These are phyloP conservation scores for Tilapia sparmanii DNA, from an alignment of 2,113 vertebrate species.

Conservation along the genomic window DNA sequence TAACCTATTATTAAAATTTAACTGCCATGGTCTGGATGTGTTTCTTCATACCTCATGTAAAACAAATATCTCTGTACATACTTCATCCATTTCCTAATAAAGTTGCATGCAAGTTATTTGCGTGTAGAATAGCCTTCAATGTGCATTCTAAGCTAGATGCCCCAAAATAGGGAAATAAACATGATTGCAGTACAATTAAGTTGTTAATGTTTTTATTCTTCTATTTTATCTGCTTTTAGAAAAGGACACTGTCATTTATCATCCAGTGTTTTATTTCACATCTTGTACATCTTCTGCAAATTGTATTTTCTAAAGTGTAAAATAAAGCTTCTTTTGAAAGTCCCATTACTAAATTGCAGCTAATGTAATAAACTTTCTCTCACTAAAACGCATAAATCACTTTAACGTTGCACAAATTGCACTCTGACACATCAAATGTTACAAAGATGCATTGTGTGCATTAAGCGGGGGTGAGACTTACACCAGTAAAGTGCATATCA, in stretches of 20 bases:
- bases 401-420: background rate
- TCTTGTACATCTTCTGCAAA: constrained; percentile 5
- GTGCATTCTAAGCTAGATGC: constrained; percentile 19
- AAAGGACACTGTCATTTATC: background rate
- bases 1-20: background rate
- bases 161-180: constrained; percentile 32
- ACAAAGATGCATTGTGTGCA: background rate
- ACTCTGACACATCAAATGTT: background rate
- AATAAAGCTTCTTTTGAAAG: constrained; percentile 33
- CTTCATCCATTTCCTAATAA: constrained; percentile 4
- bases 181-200: background rate
- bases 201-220: background rate
- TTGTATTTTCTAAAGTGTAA: constrained; percentile 10
- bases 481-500: background rate
- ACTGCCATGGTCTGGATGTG: constrained; percentile 9
- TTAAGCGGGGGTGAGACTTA: background rate
- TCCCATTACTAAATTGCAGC: background rate
- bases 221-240: background rate
- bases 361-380: background rate
- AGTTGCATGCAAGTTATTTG: constrained; percentile 59
- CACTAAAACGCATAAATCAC: background rate
- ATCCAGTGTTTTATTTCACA: background rate
- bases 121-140: constrained; percentile 48
- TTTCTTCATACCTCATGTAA: constrained; percentile 19
- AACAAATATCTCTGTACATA: background rate